A percentile compares a stretch with the other conserved stretches of the same genome.
phyloP scores from a whole-genome alignment of 2,888 invertebrate species.

The Amorpha juglandis region DNA sequence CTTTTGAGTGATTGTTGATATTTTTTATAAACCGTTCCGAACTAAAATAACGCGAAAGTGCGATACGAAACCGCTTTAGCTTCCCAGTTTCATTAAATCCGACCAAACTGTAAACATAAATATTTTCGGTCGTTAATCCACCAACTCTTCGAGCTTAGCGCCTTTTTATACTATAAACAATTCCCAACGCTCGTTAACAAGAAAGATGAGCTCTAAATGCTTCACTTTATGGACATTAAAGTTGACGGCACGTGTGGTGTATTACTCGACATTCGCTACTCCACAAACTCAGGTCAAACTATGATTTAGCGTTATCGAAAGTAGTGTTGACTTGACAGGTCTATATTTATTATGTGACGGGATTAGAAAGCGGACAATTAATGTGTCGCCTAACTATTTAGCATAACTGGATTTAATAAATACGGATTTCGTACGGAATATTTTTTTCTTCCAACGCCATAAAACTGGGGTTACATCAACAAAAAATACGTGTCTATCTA shows the following conservation, averaged over 20 bases:
- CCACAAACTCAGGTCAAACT: conserved; percentile 24
- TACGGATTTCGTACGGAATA: conserved; percentile 1
- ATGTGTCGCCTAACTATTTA: background rate
- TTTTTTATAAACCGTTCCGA: conserved; percentile 34
- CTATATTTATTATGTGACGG: background rate
- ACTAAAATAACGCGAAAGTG: conserved; percentile 32
- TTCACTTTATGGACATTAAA: conserved; percentile 81
- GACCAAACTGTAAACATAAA: conserved; percentile 65
- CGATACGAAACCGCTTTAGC: conserved; percentile 39
- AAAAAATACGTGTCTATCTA: background rate
- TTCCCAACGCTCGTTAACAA: conserved; percentile 78
- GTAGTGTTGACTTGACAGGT: conserved; percentile 1
- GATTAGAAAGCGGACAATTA: conserved; percentile 15
- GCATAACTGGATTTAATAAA: conserved; percentile 6
- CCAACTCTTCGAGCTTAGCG: conserved; percentile 62
- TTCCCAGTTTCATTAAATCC: conserved; percentile 49
- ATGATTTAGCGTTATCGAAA: conserved; percentile 14
- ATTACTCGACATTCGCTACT: conserved; percentile 56
- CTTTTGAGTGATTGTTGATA: conserved; percentile 38
- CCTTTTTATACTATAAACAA: conserved; percentile 81
- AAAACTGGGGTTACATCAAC: background rate
- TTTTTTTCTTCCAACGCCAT: background rate
- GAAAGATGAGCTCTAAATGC: conserved; percentile 82
- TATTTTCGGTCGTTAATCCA: conserved; percentile 69
- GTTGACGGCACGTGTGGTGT: conserved; percentile 69